Percentiles rank a stretch among this genome's conserved stretches.
Evolutionary conservation across 2,113 vertebrate species (phyloP).

Genomic region (Actenoides hombroni): DNA sequence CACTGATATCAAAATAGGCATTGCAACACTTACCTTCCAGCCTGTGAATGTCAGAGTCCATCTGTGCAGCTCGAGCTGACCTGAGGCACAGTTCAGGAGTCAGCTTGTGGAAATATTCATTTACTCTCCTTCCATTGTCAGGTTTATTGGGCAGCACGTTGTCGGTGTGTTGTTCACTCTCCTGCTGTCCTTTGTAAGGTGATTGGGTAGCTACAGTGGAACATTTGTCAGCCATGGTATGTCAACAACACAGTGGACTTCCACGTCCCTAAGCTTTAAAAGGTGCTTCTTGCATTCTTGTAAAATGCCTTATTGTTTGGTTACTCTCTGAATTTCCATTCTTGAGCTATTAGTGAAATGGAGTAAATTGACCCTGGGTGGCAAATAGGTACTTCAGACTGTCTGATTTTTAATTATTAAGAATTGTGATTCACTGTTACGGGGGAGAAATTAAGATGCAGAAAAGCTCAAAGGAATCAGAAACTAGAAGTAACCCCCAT

Average conservation of each 20-base stretch:
- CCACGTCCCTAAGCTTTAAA: not conserved
- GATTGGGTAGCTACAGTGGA: not conserved
- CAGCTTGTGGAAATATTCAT: not conserved
- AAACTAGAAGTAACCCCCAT: not conserved
- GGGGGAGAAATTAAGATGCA: not conserved
- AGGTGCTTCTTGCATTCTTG: not conserved
- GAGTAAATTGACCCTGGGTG: not conserved
- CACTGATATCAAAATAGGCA: not conserved
- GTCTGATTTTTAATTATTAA: not conserved
- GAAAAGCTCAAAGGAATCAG: not conserved
- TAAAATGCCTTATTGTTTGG: not conserved
- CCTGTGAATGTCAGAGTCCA: not conserved
- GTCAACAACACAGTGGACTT: not conserved
- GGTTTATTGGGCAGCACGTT: not conserved
- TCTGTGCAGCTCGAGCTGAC: not conserved
- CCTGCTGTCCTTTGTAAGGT: not conserved
- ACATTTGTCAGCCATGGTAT: not conserved
- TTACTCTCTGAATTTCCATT: not conserved
- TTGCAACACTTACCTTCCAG: not conserved
- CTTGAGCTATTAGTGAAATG: not conserved
- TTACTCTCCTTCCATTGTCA: not conserved
- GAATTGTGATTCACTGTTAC: not conserved
- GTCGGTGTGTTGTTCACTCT: not conserved
- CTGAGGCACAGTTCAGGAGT: not conserved
- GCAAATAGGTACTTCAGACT: not conserved